These are phyloP conservation scores for Anagyrus pseudococci DNA, from an alignment of 2,888 invertebrate species.

Conservation along the genomic window DNA sequence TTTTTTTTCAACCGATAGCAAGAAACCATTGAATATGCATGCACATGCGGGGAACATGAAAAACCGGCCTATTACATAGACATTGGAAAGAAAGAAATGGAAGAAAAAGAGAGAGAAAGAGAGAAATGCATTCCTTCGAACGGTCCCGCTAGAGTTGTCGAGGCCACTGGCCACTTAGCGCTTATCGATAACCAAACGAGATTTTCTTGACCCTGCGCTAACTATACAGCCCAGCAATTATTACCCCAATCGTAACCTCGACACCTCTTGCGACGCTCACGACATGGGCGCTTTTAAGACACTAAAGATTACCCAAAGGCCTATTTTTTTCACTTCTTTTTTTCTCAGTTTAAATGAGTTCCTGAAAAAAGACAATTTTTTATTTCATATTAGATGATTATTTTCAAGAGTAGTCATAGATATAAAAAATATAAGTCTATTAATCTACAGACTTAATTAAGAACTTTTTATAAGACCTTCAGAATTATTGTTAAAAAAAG, in stretches of 20 bases:
- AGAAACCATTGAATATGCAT: constrained; percentile 15
- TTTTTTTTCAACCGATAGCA: constrained; percentile 5
- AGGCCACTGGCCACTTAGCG: constrained; percentile 11
- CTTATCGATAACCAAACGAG: constrained; percentile 16
- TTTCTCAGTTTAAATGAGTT: too few relatives aligned
- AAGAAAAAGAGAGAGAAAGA: constrained; percentile 1
- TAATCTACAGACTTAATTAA: too few relatives aligned
- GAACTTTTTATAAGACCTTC: too few relatives aligned
- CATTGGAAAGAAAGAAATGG: background rate
- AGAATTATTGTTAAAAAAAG: too few relatives aligned
- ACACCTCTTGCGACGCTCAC: constrained; percentile 23
- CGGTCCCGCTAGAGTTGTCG: constrained; percentile 16
- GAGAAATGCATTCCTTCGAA: too few relatives aligned
- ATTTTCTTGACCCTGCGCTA: background rate
- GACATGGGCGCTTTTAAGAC: constrained; percentile 21
- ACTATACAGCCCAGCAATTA: background rate
- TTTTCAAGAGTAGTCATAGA: too few relatives aligned
- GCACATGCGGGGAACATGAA: constrained; percentile 3
- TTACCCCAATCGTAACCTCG: constrained; percentile 21
- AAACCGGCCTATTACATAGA: constrained; percentile 18
- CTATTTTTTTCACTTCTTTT: background rate
- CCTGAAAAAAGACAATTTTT: too few relatives aligned
- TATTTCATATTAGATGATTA: too few relatives aligned
- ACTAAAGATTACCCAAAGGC: constrained; percentile 20
- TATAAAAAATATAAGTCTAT: too few relatives aligned